These are phyloP conservation scores for Poecile montanus DNA, from an alignment of 2,797 vertebrate species.

Conservation along the genomic window DNA sequence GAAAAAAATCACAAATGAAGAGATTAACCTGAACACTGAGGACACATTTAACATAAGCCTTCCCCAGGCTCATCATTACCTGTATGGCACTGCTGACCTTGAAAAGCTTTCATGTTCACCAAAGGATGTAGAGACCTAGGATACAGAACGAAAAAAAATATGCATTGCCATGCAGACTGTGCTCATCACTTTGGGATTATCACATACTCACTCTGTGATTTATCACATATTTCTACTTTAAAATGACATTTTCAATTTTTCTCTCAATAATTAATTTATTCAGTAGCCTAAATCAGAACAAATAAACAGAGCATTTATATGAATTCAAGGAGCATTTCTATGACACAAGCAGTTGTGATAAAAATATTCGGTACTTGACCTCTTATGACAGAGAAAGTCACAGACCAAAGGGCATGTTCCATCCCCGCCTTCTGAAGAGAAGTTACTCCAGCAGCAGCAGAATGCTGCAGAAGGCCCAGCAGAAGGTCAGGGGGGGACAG, in stretches of 20 bases:
- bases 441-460: background rate
- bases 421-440: background rate
- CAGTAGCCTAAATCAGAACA: background rate
- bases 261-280: background rate
- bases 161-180: background rate
- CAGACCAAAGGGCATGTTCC: background rate
- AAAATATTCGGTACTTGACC: background rate
- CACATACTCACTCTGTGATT: background rate
- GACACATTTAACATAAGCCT: constrained; percentile 55
- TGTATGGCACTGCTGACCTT: constrained; percentile 50
- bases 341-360: background rate
- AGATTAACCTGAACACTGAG: constrained; percentile 55
- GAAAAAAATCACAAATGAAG: constrained; percentile 1
- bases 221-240: background rate
- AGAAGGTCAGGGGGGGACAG: background rate
- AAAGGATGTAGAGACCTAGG: background rate
- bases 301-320: background rate
- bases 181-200: background rate
- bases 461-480: accelerated
- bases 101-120: constrained; percentile 52
- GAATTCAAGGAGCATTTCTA: background rate
- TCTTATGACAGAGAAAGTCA: background rate
- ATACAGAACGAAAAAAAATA: background rate
- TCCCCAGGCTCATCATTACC: constrained; percentile 36
- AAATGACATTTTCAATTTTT: background rate